A percentile compares a stretch with the other conserved stretches of the same genome.
Evolutionary conservation across 1,140 invertebrate genomes (phyloP).

Genomic region (Paraescarpia echinospica): DNA sequence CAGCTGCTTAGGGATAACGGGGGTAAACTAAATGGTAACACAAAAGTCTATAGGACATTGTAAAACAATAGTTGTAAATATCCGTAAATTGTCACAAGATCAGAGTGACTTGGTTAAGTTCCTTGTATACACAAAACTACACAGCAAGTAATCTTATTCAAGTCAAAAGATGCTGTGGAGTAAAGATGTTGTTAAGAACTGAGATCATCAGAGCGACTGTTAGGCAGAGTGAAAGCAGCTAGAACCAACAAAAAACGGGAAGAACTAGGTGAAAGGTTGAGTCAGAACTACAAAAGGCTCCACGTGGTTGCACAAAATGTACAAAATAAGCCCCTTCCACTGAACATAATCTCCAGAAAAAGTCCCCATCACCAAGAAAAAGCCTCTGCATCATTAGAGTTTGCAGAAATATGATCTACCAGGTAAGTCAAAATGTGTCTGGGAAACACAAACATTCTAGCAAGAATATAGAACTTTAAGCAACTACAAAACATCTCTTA

Average conservation of each 20-base stretch:
- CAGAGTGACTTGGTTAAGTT: not conserved
- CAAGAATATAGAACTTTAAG: not conserved
- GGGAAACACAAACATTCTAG: not conserved
- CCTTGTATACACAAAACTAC: no score
- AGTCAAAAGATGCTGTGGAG: not conserved
- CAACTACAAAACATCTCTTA: no score
- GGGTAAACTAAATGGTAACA: not conserved
- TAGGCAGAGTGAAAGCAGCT: not conserved
- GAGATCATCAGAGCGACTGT: not conserved
- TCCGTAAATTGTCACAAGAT: not conserved
- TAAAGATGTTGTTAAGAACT: not conserved
- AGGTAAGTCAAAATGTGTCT: not conserved
- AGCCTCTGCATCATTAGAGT: not conserved
- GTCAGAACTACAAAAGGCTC: not conserved
- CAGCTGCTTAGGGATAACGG: not conserved
- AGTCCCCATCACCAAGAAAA: no score
- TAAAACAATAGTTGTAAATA: not conserved
- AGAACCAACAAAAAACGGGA: not conserved
- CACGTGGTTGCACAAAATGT: not conserved
- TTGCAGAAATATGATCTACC: not conserved
- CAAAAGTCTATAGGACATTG: not conserved
- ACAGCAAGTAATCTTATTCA: no score
- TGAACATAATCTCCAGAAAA: no score
- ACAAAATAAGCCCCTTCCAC: no score
- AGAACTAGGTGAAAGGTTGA: not conserved